phyloP scores from a whole-genome alignment of 2,888 invertebrate genomes.

The Epinotia brunnichana region DNA sequence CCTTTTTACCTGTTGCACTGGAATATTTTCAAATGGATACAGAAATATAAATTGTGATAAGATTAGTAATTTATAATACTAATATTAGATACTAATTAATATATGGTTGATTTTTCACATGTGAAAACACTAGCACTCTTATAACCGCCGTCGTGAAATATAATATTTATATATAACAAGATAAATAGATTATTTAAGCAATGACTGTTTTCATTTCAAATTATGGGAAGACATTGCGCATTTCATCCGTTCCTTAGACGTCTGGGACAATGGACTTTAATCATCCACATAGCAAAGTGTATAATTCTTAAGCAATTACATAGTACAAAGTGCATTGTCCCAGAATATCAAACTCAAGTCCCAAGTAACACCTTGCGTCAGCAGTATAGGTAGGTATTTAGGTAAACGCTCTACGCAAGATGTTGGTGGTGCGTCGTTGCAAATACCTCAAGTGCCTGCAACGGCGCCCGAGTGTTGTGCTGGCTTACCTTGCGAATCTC shows the following conservation, averaged over 20 bases:
- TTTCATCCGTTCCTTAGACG: conserved; percentile 83
- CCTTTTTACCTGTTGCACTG: conserved; percentile 78
- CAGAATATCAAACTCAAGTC: conserved; percentile 71
- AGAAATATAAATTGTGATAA: conserved; percentile 70
- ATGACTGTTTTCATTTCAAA: conserved; percentile 80
- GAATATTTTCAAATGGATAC: conserved; percentile 69
- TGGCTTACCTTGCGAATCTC: conserved; percentile 95
- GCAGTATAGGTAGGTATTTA: conserved; percentile 24
- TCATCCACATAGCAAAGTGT: conserved; percentile 9
- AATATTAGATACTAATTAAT: conserved; percentile 76
- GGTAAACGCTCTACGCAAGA: conserved; percentile 62
- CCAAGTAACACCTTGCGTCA: conserved; percentile 71
- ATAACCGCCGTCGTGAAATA: conserved; percentile 78
- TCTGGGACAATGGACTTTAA: conserved; percentile 74
- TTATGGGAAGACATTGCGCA: conserved; percentile 85
- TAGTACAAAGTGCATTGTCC: conserved; percentile 64
- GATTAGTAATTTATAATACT: conserved; percentile 82
- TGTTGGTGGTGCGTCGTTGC: conserved; percentile 58
- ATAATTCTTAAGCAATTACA: conserved; percentile 1
- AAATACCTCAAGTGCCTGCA: conserved; percentile 47
- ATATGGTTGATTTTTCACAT: conserved; percentile 81
- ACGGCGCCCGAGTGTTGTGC: conserved; percentile 49
- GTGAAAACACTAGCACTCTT: conserved; percentile 84
- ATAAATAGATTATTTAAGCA: conserved; percentile 81
- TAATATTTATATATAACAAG: conserved; percentile 76